Evolutionary conservation across 2,113 vertebrate genomes (phyloP).

Genomic region (Lota lota): DNA sequence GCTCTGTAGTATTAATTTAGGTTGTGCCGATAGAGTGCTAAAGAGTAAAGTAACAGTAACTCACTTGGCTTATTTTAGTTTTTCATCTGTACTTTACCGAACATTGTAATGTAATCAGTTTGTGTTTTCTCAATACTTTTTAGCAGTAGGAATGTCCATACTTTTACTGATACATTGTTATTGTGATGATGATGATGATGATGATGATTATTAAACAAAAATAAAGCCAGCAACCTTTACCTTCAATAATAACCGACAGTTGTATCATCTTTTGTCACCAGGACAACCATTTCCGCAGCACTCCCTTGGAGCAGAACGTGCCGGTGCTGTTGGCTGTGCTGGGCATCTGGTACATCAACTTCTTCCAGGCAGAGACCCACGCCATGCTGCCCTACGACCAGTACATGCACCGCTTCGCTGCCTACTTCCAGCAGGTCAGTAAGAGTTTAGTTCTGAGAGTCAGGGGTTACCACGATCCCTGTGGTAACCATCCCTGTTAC

Average conservation of each 20-base stretch:
- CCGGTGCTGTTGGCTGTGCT: conserved; percentile 85
- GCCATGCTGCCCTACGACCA: conserved; percentile 93
- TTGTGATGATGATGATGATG: too few relatives aligned
- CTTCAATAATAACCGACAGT: not conserved
- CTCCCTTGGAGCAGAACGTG: conserved; percentile 81
- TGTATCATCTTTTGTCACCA: conserved; percentile 34
- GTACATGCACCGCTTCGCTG: conserved; percentile 93
- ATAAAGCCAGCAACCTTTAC: too few relatives aligned
- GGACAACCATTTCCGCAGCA: conserved; percentile 86
- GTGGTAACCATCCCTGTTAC: too few relatives aligned
- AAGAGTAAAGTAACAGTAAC: too few relatives aligned
- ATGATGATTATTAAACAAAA: too few relatives aligned
- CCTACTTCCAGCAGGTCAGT: conserved; percentile 94
- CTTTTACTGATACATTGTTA: too few relatives aligned
- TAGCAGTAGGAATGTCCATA: too few relatives aligned
- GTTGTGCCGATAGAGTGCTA: too few relatives aligned
- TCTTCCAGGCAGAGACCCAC: conserved; percentile 87
- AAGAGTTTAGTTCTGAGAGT: not conserved
- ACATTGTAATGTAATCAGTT: not conserved
- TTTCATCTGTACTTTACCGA: not conserved
- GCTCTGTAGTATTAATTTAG: not conserved
- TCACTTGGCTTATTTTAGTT: not conserved
- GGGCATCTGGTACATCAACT: conserved; percentile 93
- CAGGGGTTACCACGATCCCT: too few relatives aligned
- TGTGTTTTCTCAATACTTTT: too few relatives aligned